Conservation (phyloP, 2,113 vertebrate species). For the Pristiophorus japonicus region DNA sequence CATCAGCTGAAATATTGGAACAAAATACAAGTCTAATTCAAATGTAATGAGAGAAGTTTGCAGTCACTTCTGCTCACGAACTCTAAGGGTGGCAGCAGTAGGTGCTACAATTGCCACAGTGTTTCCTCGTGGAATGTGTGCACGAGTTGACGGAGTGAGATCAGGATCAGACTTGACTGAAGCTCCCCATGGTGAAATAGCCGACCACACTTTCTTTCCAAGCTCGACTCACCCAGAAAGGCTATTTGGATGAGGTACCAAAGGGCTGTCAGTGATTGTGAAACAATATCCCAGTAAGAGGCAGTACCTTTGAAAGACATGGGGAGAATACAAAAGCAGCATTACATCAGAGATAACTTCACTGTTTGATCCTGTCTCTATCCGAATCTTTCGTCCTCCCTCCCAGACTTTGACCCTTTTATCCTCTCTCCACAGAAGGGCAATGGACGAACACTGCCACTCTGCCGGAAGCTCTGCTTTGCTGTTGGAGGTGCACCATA, state of each 20-base stretch:
- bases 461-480: conserved; percentile 58
- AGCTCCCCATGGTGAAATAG: background rate
- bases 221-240: background rate
- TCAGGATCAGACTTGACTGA: background rate
- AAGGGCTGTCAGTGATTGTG: background rate
- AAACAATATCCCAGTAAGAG: background rate
- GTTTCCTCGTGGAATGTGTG: background rate
- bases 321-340: background rate
- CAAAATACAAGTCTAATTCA: background rate
- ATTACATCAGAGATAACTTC: background rate
- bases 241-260: background rate
- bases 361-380: background rate
- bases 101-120: background rate
- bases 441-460: conserved; percentile 42
- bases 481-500: conserved; percentile 55
- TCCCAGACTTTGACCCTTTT: background rate
- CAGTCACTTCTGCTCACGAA: background rate
- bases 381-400: background rate
- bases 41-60: background rate
- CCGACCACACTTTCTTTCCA: background rate
- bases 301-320: background rate
- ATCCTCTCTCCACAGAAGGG: background rate
- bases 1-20: background rate
- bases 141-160: background rate
- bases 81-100: background rate